These are phyloP conservation scores for Pelvicachromis taeniatus DNA, from an alignment of 2,113 vertebrate species.

Conservation along the genomic window DNA sequence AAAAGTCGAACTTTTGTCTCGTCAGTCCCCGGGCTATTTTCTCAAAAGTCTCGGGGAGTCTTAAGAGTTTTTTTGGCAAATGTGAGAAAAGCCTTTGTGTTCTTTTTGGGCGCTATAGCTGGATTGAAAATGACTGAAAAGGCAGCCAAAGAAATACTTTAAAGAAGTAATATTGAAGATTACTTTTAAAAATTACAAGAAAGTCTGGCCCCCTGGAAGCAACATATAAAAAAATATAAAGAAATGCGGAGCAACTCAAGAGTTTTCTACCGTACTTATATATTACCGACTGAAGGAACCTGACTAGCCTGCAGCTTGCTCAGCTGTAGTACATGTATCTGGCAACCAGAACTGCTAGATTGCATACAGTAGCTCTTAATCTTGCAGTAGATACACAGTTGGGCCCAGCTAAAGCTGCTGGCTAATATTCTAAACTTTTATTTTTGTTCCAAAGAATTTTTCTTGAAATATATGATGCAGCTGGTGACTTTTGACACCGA, in stretches of 20 bases:
- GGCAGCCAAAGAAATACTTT: neutral
- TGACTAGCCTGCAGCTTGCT: neutral
- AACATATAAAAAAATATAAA: neutral
- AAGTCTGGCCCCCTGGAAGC: neutral
- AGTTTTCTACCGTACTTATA: neutral
- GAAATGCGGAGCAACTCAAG: neutral
- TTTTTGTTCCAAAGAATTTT: neutral
- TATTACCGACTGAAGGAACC: neutral
- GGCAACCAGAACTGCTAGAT: neutral
- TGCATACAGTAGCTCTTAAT: neutral
- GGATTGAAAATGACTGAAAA: neutral
- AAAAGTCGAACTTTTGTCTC: neutral
- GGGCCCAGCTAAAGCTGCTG: neutral
- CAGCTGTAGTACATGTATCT: neutral
- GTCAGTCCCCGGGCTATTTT: neutral
- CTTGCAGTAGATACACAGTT: neutral
- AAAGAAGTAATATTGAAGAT: neutral
- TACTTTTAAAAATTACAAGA: neutral
- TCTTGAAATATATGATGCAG: neutral
- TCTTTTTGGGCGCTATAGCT: neutral
- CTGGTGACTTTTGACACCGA: neutral
- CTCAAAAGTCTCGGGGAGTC: neutral
- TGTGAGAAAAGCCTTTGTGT: neutral
- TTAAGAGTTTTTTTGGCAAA: neutral
- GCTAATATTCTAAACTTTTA: neutral